These are phyloP conservation scores for Heloderma charlesbogerti DNA, from an alignment of 2,113 vertebrate species.

Conservation along the genomic window DNA sequence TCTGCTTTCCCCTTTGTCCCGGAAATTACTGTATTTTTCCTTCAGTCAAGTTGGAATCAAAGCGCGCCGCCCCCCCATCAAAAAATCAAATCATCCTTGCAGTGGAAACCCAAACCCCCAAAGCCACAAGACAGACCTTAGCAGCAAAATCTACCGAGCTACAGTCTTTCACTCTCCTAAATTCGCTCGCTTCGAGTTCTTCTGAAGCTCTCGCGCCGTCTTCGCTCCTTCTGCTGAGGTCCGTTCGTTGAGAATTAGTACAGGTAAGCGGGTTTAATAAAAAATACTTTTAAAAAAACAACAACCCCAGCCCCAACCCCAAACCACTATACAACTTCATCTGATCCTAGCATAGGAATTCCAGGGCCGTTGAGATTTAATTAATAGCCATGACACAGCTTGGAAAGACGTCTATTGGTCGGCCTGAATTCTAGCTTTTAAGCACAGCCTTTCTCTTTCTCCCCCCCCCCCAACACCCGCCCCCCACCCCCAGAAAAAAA, in stretches of 20 bases:
- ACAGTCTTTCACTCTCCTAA: conserved; percentile 48
- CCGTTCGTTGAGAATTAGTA: conserved; percentile 31
- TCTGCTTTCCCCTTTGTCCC: background rate
- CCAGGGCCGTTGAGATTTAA: conserved; percentile 64
- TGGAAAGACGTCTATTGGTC: conserved; percentile 73
- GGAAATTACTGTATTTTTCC: conserved; percentile 31
- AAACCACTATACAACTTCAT: conserved; percentile 48
- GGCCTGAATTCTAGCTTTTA: conserved; percentile 52
- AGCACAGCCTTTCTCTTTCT: background rate
- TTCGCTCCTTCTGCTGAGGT: conserved; percentile 45
- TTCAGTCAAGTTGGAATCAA: conserved; percentile 29
- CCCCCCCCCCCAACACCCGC: background rate
- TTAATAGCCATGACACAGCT: conserved; percentile 76
- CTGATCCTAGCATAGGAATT: conserved; percentile 41
- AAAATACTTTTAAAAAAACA: conserved; percentile 9
- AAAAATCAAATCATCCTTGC: conserved; percentile 24
- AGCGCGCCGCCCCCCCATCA: background rate
- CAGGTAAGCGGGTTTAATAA: conserved; percentile 79
- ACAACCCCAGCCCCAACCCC: background rate
- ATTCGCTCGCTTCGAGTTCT: conserved; percentile 48
- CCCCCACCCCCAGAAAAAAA: background rate
- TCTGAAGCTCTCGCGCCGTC: background rate
- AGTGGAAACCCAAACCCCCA: background rate
- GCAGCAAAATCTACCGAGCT: conserved; percentile 52
- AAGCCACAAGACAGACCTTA: conserved; percentile 29